Evolutionary conservation across 2,113 vertebrate species (phyloP), one percentile per base, ranked within the genome.

Genomic region (Myrmophylax atrothorax): DNA sequence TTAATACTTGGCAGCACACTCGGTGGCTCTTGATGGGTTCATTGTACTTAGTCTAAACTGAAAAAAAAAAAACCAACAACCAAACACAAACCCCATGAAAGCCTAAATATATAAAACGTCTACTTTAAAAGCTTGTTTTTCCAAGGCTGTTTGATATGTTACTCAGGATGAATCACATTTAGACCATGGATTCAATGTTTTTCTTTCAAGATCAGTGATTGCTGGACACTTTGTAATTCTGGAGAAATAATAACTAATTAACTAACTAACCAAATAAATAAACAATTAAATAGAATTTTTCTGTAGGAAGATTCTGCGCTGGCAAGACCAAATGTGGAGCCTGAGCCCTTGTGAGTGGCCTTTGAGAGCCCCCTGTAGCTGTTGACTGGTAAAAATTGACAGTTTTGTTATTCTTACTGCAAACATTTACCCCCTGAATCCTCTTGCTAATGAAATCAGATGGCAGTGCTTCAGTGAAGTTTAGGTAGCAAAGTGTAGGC

Each of bases 381-480:
- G 75, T 11, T 80, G 82, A 64, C 87, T 72, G 72, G 90, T 70
- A 87, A 92, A 75, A 72, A 69, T 4, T 59, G 86, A 91, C 20
- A 62, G 80, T 91, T 96, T 84, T 89, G 85, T 92, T 76, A 83
- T 44, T 69, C 81, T 73, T 60, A 86, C 74, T 50, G 68, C 75
- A 86, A 87, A 75, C 74, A 20, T 95, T 95, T 95, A 89, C 90
- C 35, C 93, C 94, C 77, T 89, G 77, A 72, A 95, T 55, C 35
- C 85, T 59, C 59, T 64, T 13, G n/a, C 76, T 93, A 93, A 89
- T 50, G 55, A 94, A 87, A 90, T 94, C 86, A 73, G 80, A 89
- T 89, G 91, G 95, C 88, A 84, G 80, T 3, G 9, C 63, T 96
- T 86, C 33, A 93, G 89, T 67, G 79, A 29, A 72, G 87, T 92